Base-by-base conservation (phyloP, 2,113 vertebrate species). In the Myotis yumanensis region DNA sequence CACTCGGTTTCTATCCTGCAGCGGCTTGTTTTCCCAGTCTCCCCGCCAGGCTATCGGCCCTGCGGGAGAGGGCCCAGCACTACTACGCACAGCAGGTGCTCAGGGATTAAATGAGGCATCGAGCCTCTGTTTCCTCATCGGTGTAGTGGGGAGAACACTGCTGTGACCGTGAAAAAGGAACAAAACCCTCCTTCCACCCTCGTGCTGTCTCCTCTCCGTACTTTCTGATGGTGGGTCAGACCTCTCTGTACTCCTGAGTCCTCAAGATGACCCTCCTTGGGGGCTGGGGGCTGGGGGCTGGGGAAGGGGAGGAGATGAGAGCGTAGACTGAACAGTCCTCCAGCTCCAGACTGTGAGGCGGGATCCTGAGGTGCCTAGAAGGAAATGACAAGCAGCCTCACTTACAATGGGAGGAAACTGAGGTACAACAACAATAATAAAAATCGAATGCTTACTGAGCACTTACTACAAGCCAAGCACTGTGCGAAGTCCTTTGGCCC, bases 351-450 rank as follows among this genome's bases (percentile, higher is more conserved):
- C 71, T 25, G 11, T 7, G 25, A 54, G 71, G 37, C 37, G 5
- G 83, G 51, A 40, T 12, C 66, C 85, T 5, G 23, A 54, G 40
- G 69, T 28, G 37, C 46, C 57, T 15, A 43, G 68, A 37, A 92
- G 93, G 96, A 94, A 96, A 75, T 72, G 92, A 89, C 64, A 11
- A 3, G 18, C 22, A 1, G 18, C 88, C 46, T 92, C 69, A 0
- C 17, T 79, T 11, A 92, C 94, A 95, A 85, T 80, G 11, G 66
- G 66, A 95, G 95, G 96, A 96, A 93, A 91, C 90, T 73, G 90
- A 94, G 87, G 84, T 35, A 84, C 57, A 40, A 35, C 64, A 12
- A 23, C 43, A 46, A 32, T 10, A 48, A 54, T 22, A 43, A 9
- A 68, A 28, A 15, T 9, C 85, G 4, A 12, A 20, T 18, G 5